phyloP scores from a whole-genome alignment of 2,888 invertebrate species.

The Gari tellinella region DNA sequence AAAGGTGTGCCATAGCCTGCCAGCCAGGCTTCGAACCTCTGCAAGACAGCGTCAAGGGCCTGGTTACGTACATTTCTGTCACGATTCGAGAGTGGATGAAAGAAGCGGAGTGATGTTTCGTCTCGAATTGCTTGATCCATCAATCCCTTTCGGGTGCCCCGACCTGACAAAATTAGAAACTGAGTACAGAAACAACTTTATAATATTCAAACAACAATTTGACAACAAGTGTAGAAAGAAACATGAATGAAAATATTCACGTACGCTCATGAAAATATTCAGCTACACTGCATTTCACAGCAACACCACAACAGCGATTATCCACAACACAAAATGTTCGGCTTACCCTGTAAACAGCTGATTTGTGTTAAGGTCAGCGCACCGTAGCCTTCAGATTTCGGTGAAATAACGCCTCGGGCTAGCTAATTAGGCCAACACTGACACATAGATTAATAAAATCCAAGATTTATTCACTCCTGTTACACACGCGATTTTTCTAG shows the following conservation, averaged over 20 bases:
- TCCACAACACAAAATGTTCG: background rate
- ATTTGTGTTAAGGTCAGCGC: background rate
- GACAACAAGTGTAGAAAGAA: background rate
- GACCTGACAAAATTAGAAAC: background rate
- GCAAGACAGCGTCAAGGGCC: slow-evolving; percentile 58
- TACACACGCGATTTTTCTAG: background rate
- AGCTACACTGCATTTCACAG: no score
- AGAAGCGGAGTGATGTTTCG: slow-evolving; percentile 68
- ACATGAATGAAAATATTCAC: no score
- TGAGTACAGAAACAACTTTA: background rate
- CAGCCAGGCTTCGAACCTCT: slow-evolving; percentile 67
- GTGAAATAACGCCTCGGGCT: background rate
- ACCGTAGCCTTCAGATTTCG: background rate
- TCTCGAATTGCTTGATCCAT: slow-evolving; percentile 55
- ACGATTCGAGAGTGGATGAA: slow-evolving; percentile 63
- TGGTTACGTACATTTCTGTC: slow-evolving; percentile 63
- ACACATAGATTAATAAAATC: slow-evolving; percentile 5
- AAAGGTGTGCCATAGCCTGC: slow-evolving; percentile 71
- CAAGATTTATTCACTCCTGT: background rate
- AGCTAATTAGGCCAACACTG: slow-evolving; percentile 11
- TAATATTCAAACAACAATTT: background rate
- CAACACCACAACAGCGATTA: no score
- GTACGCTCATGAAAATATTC: no score
- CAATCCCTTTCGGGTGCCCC: slow-evolving; percentile 11
- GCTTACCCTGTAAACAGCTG: slow-evolving; percentile 12